phyloP scores from a whole-genome alignment of 2,113 vertebrate species.

The Terrapene triunguis region DNA sequence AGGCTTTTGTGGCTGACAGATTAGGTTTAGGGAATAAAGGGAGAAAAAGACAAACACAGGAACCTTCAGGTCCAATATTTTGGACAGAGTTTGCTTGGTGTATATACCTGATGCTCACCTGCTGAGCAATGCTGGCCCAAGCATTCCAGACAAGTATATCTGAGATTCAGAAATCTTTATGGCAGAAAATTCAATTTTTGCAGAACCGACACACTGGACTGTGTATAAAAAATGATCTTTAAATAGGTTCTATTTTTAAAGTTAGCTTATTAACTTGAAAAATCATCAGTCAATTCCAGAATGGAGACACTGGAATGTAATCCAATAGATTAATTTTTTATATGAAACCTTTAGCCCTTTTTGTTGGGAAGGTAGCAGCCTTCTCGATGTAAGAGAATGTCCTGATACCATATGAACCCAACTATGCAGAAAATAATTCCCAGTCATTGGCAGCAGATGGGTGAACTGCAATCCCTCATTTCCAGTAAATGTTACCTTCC shows the following conservation, averaged over 20 bases:
- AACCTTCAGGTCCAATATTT: background rate
- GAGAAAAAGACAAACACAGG: background rate
- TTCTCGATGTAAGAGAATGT: background rate
- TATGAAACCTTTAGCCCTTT: background rate
- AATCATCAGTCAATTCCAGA: background rate
- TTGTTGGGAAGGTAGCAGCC: background rate
- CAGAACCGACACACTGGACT: background rate
- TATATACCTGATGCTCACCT: fast-evolving
- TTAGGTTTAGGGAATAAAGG: background rate
- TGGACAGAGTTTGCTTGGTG: background rate
- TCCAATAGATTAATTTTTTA: background rate
- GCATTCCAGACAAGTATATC: background rate
- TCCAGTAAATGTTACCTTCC: background rate
- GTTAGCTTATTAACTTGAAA: background rate
- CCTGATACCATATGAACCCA: background rate
- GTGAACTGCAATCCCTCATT: background rate
- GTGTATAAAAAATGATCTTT: background rate
- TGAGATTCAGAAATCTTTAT: background rate
- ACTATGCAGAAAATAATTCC: background rate
- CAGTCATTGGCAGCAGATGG: background rate
- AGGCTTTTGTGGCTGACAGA: background rate
- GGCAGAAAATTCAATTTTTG: background rate
- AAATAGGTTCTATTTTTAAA: too few relatives aligned
- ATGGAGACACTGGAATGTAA: background rate
- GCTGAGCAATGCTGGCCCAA: background rate